These are phyloP conservation scores for Antennarius striatus DNA, from an alignment of 2,113 vertebrate species.

Conservation along the genomic window DNA sequence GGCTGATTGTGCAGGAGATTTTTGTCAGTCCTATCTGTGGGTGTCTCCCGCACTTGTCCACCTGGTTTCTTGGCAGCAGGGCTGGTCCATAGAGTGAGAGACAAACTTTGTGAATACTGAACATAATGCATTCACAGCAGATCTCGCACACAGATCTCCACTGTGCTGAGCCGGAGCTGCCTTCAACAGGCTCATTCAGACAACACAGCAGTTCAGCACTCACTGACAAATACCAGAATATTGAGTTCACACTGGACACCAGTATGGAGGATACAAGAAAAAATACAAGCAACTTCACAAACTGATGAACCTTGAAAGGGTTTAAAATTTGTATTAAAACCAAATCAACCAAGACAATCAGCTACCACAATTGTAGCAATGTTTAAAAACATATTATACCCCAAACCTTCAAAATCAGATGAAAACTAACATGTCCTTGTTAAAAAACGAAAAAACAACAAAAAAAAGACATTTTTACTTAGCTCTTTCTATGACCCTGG, in stretches of 20 bases:
- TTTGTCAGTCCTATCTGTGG: constrained; percentile 8
- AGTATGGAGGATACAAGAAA: constrained; percentile 5
- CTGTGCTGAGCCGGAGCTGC: constrained; percentile 51
- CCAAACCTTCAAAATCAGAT: too few species aligned
- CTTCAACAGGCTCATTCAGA: constrained; percentile 66
- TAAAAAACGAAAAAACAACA: too few species aligned
- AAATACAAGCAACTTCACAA: background rate
- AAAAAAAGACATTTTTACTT: too few species aligned
- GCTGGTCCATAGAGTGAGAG: constrained; percentile 33
- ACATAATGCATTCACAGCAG: constrained; percentile 53
- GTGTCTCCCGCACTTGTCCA: constrained; percentile 27
- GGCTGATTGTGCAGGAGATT: too few species aligned
- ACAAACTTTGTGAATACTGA: constrained; percentile 69
- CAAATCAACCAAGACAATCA: too few species aligned
- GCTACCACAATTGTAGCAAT: too few species aligned
- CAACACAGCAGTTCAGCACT: constrained; percentile 49
- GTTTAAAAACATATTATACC: too few species aligned
- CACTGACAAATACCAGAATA: constrained; percentile 40
- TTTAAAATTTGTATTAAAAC: too few species aligned
- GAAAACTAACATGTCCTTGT: too few species aligned
- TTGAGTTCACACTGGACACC: constrained; percentile 22
- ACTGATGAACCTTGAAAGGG: too few species aligned
- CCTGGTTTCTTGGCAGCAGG: constrained; percentile 54
- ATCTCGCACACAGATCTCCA: constrained; percentile 61
- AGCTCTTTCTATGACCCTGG: constrained; percentile 7